Conservation (phyloP, 2,113 vertebrate species). For the Hemiprocne comata region DNA sequence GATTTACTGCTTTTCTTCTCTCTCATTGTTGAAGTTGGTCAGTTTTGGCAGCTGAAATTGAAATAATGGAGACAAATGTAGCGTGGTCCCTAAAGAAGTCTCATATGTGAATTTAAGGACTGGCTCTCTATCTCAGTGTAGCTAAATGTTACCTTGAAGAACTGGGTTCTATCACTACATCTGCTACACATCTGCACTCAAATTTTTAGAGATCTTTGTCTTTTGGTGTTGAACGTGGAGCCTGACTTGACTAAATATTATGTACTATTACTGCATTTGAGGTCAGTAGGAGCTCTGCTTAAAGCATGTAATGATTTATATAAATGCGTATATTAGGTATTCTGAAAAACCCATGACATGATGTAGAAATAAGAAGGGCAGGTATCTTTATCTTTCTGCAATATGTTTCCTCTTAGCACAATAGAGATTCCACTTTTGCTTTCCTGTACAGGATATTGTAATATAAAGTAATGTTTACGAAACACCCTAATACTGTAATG, state of each 20-base stretch:
- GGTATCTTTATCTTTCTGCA: background rate
- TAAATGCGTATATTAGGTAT: background rate
- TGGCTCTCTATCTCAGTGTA: background rate
- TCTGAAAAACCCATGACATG: background rate
- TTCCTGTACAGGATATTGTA: background rate
- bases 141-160: background rate
- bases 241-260: background rate
- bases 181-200: background rate
- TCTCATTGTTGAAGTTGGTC: fast-evolving
- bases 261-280: background rate
- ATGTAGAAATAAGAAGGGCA: background rate
- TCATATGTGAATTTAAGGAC: background rate
- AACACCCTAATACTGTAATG: background rate
- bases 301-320: background rate
- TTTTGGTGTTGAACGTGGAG: background rate
- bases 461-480: background rate
- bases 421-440: background rate
- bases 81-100: background rate
- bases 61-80: background rate
- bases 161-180: background rate
- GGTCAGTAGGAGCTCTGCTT: background rate
- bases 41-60: background rate
- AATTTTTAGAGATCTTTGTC: background rate
- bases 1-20: background rate
- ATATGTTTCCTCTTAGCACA: background rate